Evolutionary conservation across 2,888 invertebrate species (phyloP).

Genomic region (Cryptus armator): DNA sequence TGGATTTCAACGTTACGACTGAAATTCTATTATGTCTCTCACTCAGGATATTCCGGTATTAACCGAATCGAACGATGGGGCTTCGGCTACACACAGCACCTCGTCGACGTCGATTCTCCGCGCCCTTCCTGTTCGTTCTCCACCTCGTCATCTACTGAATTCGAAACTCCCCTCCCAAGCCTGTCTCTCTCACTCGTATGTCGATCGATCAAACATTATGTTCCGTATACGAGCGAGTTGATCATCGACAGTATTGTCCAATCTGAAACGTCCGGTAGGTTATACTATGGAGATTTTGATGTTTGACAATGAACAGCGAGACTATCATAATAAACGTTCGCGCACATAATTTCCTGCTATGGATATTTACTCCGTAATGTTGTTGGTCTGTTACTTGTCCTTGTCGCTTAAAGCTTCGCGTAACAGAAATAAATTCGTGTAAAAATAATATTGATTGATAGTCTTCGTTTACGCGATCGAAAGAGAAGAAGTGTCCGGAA

Average conservation of each 20-base stretch:
- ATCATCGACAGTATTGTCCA: conserved; percentile 11
- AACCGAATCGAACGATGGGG: conserved; percentile 42
- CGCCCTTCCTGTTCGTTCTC: background rate
- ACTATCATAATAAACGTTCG: conserved; percentile 29
- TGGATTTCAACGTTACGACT: conserved; percentile 55
- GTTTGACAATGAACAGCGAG: conserved; percentile 15
- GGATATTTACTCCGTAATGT: background rate
- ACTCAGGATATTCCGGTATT: conserved; percentile 57
- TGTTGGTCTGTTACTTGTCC: background rate
- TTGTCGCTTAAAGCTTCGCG: background rate
- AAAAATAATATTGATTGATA: background rate
- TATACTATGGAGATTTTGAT: background rate
- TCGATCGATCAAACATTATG: conserved; percentile 35
- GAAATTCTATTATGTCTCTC: conserved; percentile 61
- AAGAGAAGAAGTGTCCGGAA: background rate
- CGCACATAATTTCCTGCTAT: background rate
- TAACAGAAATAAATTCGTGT: background rate
- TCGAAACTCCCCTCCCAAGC: background rate
- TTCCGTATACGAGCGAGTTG: conserved; percentile 28
- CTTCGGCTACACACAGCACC: background rate
- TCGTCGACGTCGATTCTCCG: background rate
- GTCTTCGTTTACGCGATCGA: background rate
- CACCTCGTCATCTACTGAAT: conserved; percentile 21
- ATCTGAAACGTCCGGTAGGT: background rate
- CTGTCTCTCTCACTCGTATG: background rate